Conservation (phyloP, 2,113 vertebrate species). For the Varanus salvator region DNA sequence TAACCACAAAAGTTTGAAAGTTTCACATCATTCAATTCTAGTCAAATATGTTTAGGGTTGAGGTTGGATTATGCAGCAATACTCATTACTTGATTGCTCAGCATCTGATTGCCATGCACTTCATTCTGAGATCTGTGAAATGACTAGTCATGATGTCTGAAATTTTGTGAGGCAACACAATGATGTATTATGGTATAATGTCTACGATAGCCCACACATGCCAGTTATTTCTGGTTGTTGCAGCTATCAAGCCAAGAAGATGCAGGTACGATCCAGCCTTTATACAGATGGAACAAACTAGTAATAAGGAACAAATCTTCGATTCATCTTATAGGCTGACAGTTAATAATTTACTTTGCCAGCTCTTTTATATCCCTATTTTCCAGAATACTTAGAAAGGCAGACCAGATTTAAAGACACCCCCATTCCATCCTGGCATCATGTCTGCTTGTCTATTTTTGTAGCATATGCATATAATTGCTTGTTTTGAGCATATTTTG, state of each 20-base stretch:
- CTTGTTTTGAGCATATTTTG: background rate
- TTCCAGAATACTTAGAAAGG: conserved; percentile 2
- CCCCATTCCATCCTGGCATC: background rate
- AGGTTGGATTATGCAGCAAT: background rate
- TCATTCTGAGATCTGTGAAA: background rate
- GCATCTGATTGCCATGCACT: background rate
- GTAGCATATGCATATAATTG: background rate
- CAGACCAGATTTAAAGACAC: background rate
- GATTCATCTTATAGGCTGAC: background rate
- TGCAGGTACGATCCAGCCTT: background rate
- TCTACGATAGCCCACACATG: background rate
- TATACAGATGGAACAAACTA: accelerated
- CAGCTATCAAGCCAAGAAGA: background rate
- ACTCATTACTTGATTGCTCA: background rate
- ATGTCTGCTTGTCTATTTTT: conserved; percentile 2
- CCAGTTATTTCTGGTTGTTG: background rate
- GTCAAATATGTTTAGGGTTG: background rate
- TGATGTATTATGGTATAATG: background rate
- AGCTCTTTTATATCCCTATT: background rate
- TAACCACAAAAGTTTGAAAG: background rate
- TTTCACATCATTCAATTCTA: background rate
- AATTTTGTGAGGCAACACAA: background rate
- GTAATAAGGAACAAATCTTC: background rate
- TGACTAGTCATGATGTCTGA: background rate
- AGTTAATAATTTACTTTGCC: conserved; percentile 8